These are phyloP conservation scores for Lepidochrysops patricia DNA, from an alignment of 2,888 invertebrate genomes.

Conservation along the genomic window DNA sequence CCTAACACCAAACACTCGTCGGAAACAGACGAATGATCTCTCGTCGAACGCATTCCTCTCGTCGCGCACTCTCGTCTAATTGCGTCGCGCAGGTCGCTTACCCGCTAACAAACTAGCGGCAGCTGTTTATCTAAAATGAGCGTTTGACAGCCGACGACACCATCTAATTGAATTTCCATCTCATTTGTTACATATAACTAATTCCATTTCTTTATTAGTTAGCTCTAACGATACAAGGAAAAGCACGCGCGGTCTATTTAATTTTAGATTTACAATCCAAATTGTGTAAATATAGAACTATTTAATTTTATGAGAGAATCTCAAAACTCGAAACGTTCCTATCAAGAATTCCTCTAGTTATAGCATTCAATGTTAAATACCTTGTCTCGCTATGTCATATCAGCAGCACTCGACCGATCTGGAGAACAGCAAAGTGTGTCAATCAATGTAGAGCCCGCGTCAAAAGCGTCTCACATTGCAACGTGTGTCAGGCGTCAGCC, in stretches of 20 bases:
- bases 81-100: conserved; percentile 40
- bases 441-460: conserved; percentile 4
- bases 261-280: background rate
- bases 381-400: background rate
- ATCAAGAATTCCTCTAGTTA: too few relatives aligned
- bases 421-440: background rate
- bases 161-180: conserved; percentile 29
- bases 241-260: background rate
- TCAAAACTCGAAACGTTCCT: too few relatives aligned
- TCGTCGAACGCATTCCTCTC: background rate
- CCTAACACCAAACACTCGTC: background rate
- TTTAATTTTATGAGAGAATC: background rate
- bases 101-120: conserved; percentile 52
- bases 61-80: conserved; percentile 44
- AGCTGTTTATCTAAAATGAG: conserved; percentile 38
- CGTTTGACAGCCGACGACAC: conserved; percentile 8
- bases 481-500: conserved; percentile 25
- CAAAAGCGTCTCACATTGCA: conserved; percentile 16
- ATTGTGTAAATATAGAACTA: background rate
- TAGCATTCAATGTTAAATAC: too few relatives aligned
- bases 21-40: background rate
- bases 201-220: conserved; percentile 3
- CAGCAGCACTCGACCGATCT: conserved; percentile 1
- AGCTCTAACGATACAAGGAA: background rate
- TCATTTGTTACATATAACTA: conserved; percentile 4